Evolutionary conservation across 2,888 invertebrate species (phyloP).

Genomic region (Pheosia tremula): DNA sequence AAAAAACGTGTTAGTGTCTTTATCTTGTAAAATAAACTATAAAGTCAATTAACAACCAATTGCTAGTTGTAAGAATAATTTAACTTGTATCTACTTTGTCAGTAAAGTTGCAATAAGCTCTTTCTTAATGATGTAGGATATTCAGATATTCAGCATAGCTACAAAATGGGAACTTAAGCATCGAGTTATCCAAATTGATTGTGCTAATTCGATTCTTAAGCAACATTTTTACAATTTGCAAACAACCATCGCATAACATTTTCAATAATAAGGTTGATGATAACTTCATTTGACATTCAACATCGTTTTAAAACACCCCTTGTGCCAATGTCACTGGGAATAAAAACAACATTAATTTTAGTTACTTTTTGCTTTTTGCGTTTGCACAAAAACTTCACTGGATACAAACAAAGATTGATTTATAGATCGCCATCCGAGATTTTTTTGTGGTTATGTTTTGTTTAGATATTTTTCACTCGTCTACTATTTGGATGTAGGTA

Average conservation of each 20-base stretch:
- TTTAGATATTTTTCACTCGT: constrained; percentile 1
- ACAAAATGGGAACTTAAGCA: too few species aligned
- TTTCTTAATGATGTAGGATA: too few species aligned
- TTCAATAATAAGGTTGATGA: not conserved
- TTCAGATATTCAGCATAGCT: too few species aligned
- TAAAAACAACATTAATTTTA: not conserved
- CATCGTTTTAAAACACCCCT: not conserved
- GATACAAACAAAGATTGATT: constrained; percentile 21
- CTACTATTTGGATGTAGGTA: constrained; percentile 13
- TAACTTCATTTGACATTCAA: constrained; percentile 1
- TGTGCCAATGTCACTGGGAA: not conserved
- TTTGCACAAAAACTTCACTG: not conserved
- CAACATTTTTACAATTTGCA: not conserved
- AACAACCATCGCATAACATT: not conserved
- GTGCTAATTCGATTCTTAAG: not conserved
- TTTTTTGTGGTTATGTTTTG: constrained; percentile 7
- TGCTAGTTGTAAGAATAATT: not conserved
- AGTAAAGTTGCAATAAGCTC: too few species aligned
- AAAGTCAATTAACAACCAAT: not conserved
- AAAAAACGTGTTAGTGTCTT: not conserved
- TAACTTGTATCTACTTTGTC: too few species aligned
- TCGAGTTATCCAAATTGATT: too few species aligned
- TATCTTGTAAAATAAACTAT: not conserved
- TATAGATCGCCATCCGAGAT: constrained; percentile 10
- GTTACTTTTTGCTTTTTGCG: not conserved